Evolutionary conservation across 2,797 vertebrate genomes (phyloP), one percentile per base, ranked within the genome.

Genomic region (Taenioides sp.): DNA sequence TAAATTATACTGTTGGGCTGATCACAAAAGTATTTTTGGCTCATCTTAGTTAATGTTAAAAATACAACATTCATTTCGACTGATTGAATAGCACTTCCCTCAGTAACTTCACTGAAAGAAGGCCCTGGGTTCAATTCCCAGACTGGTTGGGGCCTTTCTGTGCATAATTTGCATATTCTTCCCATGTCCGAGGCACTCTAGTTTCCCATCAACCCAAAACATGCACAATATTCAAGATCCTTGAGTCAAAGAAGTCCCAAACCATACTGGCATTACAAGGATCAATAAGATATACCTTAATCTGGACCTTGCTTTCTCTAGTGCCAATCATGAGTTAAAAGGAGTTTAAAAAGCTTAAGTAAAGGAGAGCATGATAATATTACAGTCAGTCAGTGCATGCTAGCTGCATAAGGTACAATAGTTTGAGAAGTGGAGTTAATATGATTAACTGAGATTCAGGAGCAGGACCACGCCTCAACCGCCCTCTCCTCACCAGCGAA

Each of bases 401-500:
- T 3, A 54, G 3, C 10, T n/a, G 50, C 20, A 52, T 16, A 47
- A 7, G 50, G 18, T 81, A 74, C 74, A 65, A 72, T 70, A 69
- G 80, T 69, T 63, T 49, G 58, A 28, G n/a, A n/a, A n/a, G n/a
- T n/a, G n/a, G n/a, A n/a, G n/a, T n/a, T n/a, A n/a, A n/a, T n/a
- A n/a, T n/a, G n/a, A n/a, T n/a, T n/a, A n/a, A n/a, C n/a, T n/a
- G n/a, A n/a, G n/a, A n/a, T n/a, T n/a, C n/a, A n/a, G n/a, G n/a
- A n/a, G n/a, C n/a, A n/a, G n/a, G n/a, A n/a, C n/a, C n/a, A n/a
- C n/a, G n/a, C n/a, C n/a, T n/a, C n/a, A n/a, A n/a, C n/a, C n/a
- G n/a, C n/a, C n/a, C n/a, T n/a, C n/a, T n/a, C n/a, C n/a, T n/a
- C n/a, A n/a, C n/a, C n/a, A n/a, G n/a, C n/a, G n/a, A n/a, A n/a